Conservation (phyloP, 2,888 invertebrate species). For the Hetaerina titia region DNA sequence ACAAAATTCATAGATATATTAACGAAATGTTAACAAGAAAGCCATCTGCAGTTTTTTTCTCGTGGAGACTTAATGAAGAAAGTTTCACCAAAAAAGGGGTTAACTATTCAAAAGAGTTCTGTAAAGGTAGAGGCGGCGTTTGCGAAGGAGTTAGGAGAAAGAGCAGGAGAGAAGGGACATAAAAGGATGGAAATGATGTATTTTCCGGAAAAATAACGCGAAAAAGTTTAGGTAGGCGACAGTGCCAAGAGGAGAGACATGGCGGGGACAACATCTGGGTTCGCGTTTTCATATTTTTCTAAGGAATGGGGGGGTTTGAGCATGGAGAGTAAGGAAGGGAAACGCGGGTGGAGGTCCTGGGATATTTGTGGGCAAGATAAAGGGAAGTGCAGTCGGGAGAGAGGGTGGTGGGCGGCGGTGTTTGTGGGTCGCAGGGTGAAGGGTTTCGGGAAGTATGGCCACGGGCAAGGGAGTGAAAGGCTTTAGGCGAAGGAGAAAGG, state of each 20-base stretch:
- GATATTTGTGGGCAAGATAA: not conserved
- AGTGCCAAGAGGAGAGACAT: slow-evolving; percentile 33
- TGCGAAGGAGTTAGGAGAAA: not conserved
- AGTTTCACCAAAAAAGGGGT: slow-evolving; percentile 15
- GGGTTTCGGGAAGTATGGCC: not conserved
- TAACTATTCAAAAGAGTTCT: slow-evolving; percentile 10
- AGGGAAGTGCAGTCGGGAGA: not conserved
- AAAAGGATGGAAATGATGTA: slow-evolving; percentile 45
- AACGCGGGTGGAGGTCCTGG: not conserved
- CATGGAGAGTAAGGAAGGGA: not conserved
- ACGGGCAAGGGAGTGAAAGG: not conserved
- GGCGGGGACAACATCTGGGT: slow-evolving; percentile 53
- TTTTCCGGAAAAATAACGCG: slow-evolving; percentile 50
- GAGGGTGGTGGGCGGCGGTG: not conserved
- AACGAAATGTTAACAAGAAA: not conserved
- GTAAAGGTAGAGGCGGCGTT: not conserved
- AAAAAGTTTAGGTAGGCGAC: slow-evolving; percentile 41
- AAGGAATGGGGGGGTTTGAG: not conserved
- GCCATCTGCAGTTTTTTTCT: not conserved
- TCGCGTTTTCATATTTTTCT: slow-evolving; percentile 49
- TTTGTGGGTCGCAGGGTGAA: not conserved
- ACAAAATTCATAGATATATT: not conserved
- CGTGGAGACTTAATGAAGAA: slow-evolving; percentile 49
- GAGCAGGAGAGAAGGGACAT: not conserved
- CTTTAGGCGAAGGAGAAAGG: not conserved